These are phyloP conservation scores for Cyclura pinguis DNA, from an alignment of 2,797 vertebrate species.

Conservation along the genomic window DNA sequence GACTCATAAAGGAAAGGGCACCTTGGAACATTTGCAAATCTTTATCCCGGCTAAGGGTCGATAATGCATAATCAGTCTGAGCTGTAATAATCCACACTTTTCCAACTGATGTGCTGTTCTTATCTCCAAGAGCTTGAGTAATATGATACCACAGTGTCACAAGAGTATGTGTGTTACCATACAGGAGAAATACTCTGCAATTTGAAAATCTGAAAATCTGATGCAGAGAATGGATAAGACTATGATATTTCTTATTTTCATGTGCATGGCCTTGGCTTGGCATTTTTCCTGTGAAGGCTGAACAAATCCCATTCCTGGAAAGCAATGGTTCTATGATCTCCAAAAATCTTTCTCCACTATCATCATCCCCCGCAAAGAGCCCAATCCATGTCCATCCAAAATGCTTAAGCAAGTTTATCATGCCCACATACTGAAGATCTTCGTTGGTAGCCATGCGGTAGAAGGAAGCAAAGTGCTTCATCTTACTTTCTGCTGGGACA, in stretches of 20 bases:
- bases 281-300: background rate
- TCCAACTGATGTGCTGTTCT: background rate
- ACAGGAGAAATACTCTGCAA: background rate
- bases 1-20: background rate
- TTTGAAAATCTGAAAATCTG: background rate
- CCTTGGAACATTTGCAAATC: constrained; percentile 1
- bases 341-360: background rate
- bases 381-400: constrained; percentile 8
- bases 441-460: background rate
- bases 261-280: background rate
- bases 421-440: background rate
- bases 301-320: background rate
- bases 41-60: rapidly evolving
- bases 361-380: background rate
- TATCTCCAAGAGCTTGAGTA: background rate
- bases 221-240: no score
- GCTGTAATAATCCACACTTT: constrained; percentile 17
- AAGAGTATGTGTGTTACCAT: background rate
- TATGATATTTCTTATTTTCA: rapidly evolving
- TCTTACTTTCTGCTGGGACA: rapidly evolving
- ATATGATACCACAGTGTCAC: background rate
- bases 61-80: background rate
- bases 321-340: background rate
- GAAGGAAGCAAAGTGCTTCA: background rate
- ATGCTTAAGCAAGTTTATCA: background rate